Evolutionary conservation across 2,888 invertebrate species (phyloP), one percentile per base, ranked within the genome.

Genomic region (Euzophera pinguis): DNA sequence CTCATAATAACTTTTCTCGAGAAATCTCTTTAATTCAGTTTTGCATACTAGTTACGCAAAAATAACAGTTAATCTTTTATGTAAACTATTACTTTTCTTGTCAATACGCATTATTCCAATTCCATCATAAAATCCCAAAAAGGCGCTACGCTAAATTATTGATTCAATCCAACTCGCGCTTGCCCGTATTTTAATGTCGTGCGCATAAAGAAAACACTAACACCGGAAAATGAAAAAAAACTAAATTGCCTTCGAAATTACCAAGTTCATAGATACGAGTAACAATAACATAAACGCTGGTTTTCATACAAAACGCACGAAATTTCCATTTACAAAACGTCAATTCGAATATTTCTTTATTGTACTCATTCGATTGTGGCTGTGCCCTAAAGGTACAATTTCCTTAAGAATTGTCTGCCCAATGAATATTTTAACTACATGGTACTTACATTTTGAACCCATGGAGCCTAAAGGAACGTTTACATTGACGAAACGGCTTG

Each of bases 301-400:
- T 9, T 3, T 45, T 45, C 45, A 14, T 45, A 32, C 45, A 32
- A 32, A n/a, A n/a, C n/a, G n/a, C n/a, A n/a, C n/a, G 35, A 35
- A 37, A 37, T 37, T 3, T 37, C 1, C 12, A 37, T 12, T 12
- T 12, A 37, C 37, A 37, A 37, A 37, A 38, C 8, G 9, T 16
- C 16, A 16, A 39, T 14, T 14, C 14, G 39, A 16, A 39, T 14
- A 34, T 45, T 50, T 38, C 7, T 29, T 32, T 50, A 29, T 50
- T 37, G 13, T 39, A 4, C 37, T 9, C 22, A 7, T 38, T 0
- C 38, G 5, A 50, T 41, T 50, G 39, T 39, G 29, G 10, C n/a
- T 10, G n/a, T 14, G 29, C 9, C 49, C 49, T 50, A 14, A 39
- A 16, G 49, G 39, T 13, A 50, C 32, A 50, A 50, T 50, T 50